Evolutionary conservation across 2,888 invertebrate species (phyloP), one percentile per base, ranked within the genome.

Genomic region (Tenthredo scrophulariae): DNA sequence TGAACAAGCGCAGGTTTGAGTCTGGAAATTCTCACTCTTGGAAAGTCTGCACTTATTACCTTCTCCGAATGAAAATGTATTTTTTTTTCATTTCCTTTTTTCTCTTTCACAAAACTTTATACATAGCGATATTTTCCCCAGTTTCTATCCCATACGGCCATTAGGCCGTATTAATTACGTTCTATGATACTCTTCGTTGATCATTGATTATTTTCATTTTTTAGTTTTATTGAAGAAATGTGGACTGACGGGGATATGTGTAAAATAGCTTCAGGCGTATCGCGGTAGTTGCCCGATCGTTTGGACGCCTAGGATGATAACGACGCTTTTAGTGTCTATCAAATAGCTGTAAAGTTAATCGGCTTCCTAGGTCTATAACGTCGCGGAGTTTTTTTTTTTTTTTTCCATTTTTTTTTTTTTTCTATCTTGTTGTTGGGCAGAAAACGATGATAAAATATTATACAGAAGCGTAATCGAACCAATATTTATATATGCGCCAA

Each of bases 271-370:
- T 9, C 43, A 43, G 74, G 74, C 74, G 43, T 74, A 40, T 6
- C 74, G 26, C 74, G 15, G 74, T 40, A 74, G 6, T 22, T 13
- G 22, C 7, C 0, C 22, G 43, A 43, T 74, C 13, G 22, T 74
- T 26, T 9, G 74, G 10, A 40, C 72, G 72, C 22, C 22, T 43
- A 22, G 22, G 72, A 74, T 43, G 84, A 86, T 88, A 89, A 89
- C 88, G 86, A 82, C 86, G 86, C 88, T 88, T 88, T 87, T 87
- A 87, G 86, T 86, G 87, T 86, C 86, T 84, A 88, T 89, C 85
- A 89, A 89, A 89, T 85, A 84, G 86, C 84, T 87, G 87, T 90
- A 89, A 89, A 90, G 85, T 86, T 88, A 88, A 89, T 89, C 86
- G 87, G 70, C 54, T 77, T 54, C 40, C 33, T 33, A 18, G 29